Conservation (phyloP, 2,113 vertebrate genomes). For the Hippocampus mohnikei region DNA sequence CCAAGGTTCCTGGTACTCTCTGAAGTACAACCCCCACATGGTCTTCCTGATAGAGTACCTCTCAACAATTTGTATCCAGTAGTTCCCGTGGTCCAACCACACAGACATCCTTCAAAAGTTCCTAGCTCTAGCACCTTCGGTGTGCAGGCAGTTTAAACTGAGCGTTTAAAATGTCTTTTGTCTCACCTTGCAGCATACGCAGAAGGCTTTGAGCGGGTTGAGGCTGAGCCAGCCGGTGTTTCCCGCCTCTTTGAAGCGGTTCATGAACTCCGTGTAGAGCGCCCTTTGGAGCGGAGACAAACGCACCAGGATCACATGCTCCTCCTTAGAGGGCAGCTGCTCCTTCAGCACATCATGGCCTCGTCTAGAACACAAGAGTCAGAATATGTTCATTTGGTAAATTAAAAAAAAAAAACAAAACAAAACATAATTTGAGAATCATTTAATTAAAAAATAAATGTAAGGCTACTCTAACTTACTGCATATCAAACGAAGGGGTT, state of each 20-base stretch:
- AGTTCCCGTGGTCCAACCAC: background rate
- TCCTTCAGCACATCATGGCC: conserved; percentile 90
- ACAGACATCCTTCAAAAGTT: too few relatives aligned
- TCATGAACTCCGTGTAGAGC: conserved; percentile 94
- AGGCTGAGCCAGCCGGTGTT: conserved; percentile 92
- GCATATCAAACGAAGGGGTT: background rate
- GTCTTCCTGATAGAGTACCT: too few relatives aligned
- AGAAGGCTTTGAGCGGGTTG: conserved; percentile 94
- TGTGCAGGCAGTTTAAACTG: background rate
- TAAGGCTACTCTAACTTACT: background rate
- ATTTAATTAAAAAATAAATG: background rate
- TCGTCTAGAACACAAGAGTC: conserved; percentile 67
- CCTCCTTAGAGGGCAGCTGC: conserved; percentile 89
- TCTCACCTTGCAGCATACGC: conserved; percentile 89
- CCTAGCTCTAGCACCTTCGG: background rate
- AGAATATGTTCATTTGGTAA: background rate
- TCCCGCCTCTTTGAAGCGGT: conserved; percentile 89
- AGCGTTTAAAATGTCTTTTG: background rate
- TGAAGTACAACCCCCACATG: too few relatives aligned
- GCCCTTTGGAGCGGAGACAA: conserved; percentile 89
- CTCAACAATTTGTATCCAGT: background rate
- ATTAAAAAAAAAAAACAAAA: background rate
- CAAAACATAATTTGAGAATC: background rate
- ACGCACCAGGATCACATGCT: conserved; percentile 90
- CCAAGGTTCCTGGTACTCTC: too few relatives aligned